These are phyloP conservation scores for Sipha flava DNA, from an alignment of 1,140 invertebrate genomes.

Conservation along the genomic window DNA sequence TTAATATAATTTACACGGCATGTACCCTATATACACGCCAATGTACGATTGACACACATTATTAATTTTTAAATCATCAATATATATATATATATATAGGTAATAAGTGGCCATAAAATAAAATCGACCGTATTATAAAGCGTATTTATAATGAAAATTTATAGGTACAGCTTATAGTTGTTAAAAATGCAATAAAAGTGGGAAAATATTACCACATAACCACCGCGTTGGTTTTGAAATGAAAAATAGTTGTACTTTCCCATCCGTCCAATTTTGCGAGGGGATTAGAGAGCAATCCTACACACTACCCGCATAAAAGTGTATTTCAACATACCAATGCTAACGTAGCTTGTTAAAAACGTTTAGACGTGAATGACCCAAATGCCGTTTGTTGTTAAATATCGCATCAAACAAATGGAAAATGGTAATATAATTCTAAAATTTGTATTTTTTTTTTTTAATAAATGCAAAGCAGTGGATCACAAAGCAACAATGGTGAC, in stretches of 20 bases:
- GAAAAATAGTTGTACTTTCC: background rate
- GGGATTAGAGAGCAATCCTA: background rate
- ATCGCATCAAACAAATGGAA: background rate
- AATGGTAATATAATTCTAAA: background rate
- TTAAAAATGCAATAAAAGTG: background rate
- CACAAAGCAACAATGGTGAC: too few species aligned
- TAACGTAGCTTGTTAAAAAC: background rate
- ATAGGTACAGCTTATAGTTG: too few species aligned
- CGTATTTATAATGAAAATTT: too few species aligned
- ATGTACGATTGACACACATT: too few species aligned
- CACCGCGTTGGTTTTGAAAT: background rate
- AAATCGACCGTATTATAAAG: background rate
- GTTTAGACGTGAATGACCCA: background rate
- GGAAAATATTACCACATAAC: background rate
- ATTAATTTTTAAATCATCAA: too few species aligned
- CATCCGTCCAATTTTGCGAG: background rate
- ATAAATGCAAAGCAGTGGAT: too few species aligned
- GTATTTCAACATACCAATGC: background rate
- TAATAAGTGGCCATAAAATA: too few species aligned
- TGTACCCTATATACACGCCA: too few species aligned
- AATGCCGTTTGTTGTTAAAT: background rate
- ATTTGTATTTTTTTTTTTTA: background rate
- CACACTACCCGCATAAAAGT: background rate
- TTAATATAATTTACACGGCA: too few species aligned
- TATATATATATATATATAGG: too few species aligned